Conservation (phyloP, 2,113 vertebrate genomes). For the Malurus alboscapulatus region DNA sequence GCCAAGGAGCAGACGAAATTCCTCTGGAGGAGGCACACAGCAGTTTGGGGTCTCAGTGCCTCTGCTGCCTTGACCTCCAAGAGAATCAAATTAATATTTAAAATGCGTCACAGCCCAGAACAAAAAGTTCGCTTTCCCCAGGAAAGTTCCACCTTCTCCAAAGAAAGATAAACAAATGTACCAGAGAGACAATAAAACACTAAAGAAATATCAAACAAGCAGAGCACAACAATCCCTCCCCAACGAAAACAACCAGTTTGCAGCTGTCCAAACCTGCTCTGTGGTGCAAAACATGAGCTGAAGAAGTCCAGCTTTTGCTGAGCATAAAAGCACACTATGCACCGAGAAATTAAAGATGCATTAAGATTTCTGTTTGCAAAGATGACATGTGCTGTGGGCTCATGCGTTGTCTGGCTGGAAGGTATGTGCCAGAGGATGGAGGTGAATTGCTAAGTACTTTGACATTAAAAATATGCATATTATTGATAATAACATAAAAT, state of each 20-base stretch:
- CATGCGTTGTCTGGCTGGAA: background rate
- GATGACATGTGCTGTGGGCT: background rate
- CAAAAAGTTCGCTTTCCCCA: background rate
- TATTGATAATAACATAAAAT: background rate
- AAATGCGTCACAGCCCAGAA: background rate
- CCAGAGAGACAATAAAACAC: background rate
- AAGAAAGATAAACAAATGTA: background rate
- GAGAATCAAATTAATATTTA: background rate
- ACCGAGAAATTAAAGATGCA: background rate
- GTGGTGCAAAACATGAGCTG: background rate
- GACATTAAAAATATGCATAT: background rate
- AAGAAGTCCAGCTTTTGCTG: background rate
- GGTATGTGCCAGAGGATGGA: background rate
- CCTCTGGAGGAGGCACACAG: background rate
- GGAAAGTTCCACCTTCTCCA: constrained; percentile 19
- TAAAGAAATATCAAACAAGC: background rate
- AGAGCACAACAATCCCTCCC: background rate
- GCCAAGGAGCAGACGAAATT: background rate
- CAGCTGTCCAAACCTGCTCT: constrained; percentile 44
- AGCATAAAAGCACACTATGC: background rate
- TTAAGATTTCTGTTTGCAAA: background rate
- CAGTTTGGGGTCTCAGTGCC: background rate
- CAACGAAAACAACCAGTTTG: constrained; percentile 10
- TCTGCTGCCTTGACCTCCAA: background rate
- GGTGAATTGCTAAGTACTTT: background rate